Conservation (phyloP, 2,113 vertebrate genomes). For the Callipepla squamata region DNA sequence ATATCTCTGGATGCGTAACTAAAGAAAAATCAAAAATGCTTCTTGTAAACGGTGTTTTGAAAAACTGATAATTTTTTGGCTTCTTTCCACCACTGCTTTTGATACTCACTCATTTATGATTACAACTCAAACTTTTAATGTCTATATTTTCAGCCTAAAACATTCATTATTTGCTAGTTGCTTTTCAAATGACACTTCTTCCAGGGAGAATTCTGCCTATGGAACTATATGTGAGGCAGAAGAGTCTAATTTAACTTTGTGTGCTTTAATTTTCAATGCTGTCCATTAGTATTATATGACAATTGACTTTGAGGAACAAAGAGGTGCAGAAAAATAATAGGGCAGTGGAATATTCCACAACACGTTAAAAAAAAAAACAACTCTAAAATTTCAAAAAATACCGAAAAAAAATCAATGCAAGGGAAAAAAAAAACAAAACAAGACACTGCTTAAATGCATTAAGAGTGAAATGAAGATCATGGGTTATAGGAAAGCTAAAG, state of each 20-base stretch:
- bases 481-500: constrained; percentile 7
- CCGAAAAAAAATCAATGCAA: background rate
- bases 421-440: background rate
- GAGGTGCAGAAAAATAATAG: background rate
- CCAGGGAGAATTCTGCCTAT: background rate
- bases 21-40: constrained; percentile 19
- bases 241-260: background rate
- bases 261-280: background rate
- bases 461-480: background rate
- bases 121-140: constrained; percentile 14
- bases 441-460: background rate
- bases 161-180: background rate
- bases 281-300: background rate
- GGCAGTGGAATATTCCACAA: background rate
- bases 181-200: background rate
- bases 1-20: background rate
- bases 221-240: background rate
- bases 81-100: constrained; percentile 43
- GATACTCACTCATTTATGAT: background rate
- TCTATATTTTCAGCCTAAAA: background rate
- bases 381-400: background rate
- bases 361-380: background rate
- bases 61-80: constrained; percentile 63
- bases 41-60: constrained; percentile 37
- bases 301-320: background rate